Evolutionary conservation across 2,113 vertebrate species (phyloP).

Genomic region (Clarias macrocephalus): DNA sequence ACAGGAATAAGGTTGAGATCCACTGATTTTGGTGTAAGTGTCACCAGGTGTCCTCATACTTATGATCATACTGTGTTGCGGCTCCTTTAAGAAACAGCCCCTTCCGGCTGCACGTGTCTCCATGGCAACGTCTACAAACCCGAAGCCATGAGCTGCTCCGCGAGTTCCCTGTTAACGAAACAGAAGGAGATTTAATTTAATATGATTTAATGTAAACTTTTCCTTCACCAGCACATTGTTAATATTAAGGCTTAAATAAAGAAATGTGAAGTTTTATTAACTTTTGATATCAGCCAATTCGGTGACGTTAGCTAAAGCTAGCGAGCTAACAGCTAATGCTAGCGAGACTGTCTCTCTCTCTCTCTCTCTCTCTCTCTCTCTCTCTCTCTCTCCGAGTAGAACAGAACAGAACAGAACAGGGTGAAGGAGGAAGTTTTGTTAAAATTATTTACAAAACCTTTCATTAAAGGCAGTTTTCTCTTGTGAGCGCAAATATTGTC

Average conservation of each 20-base stretch:
- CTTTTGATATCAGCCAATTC: background rate
- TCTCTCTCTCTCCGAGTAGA: no score
- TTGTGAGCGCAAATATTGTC: background rate
- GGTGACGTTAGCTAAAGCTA: background rate
- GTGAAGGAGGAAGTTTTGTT: background rate
- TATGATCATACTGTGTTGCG: background rate
- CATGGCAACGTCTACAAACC: conserved; percentile 65
- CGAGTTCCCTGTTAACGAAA: background rate
- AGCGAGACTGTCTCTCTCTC: background rate
- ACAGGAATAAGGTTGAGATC: no score
- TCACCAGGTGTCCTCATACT: background rate
- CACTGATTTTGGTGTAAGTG: background rate
- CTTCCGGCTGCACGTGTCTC: conserved; percentile 57
- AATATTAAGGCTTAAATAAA: background rate
- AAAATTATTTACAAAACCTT: background rate
- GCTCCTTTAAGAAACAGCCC: conserved; percentile 69
- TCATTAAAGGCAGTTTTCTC: background rate
- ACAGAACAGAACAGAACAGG: background rate
- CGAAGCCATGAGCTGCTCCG: background rate
- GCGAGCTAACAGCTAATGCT: background rate
- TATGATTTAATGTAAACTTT: no score
- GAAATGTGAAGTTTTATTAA: background rate
- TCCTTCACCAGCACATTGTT: background rate
- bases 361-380: no score
- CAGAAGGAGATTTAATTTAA: background rate